Conservation (phyloP, 2,797 vertebrate species). For the Picus viridis region DNA sequence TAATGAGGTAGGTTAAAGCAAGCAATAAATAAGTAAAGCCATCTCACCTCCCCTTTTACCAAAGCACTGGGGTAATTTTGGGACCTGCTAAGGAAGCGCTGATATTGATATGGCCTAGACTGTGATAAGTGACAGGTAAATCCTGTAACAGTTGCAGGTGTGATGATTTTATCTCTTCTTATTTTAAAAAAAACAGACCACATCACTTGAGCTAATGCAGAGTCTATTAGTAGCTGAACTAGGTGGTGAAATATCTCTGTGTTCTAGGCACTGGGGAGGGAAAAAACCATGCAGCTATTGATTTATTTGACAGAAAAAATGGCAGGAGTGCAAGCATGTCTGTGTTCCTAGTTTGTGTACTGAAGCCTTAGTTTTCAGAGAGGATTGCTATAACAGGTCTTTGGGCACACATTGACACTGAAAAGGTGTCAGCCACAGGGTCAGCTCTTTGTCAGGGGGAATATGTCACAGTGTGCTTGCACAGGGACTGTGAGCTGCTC, state of each 20-base stretch:
- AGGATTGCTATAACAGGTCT: not conserved
- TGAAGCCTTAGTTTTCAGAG: not conserved
- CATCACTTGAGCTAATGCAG: not conserved
- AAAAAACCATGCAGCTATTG: not conserved
- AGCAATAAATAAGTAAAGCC: not conserved
- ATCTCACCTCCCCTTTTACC: not conserved
- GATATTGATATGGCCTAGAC: not conserved
- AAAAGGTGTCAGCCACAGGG: not conserved
- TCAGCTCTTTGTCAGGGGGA: not conserved
- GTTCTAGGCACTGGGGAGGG: not conserved
- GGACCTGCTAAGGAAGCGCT: not conserved
- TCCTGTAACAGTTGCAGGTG: not conserved
- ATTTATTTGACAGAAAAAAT: not conserved
- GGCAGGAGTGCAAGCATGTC: not conserved
- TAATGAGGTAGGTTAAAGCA: not conserved
- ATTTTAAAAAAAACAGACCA: not conserved
- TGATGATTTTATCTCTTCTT: not conserved
- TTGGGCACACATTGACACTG: not conserved
- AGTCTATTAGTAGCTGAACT: not conserved
- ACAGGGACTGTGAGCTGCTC: not conserved
- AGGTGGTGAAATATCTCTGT: not conserved
- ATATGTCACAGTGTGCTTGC: accelerated
- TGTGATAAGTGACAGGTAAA: not conserved
- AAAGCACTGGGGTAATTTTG: not conserved
- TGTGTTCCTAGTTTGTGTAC: not conserved